Percentiles rank a stretch among this genome's conserved stretches.
These are phyloP conservation scores for Entelurus aequoreus DNA, from an alignment of 2,113 vertebrate genomes.

Conservation along the genomic window DNA sequence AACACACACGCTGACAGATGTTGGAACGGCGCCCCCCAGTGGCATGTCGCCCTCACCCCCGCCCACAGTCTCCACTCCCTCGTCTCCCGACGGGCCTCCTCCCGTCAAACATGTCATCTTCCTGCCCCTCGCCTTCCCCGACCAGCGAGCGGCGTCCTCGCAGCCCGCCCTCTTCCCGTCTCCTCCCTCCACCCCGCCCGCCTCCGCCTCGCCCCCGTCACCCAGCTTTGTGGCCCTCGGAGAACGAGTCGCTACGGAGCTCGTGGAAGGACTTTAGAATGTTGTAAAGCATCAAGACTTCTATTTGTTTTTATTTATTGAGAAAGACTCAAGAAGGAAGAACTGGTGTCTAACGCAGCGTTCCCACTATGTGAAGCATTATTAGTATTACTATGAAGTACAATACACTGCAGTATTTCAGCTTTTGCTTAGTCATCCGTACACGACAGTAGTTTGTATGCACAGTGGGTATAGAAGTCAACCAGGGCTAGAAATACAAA, in stretches of 20 bases:
- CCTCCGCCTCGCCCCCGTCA: constrained; percentile 16
- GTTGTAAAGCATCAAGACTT: neutral
- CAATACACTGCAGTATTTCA: neutral
- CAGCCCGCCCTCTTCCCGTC: constrained; percentile 11
- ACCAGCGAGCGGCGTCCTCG: too few species aligned
- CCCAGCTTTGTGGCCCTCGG: neutral
- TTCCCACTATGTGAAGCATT: neutral
- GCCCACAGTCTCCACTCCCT: constrained; percentile 28
- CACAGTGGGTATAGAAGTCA: neutral
- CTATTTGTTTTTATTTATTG: constrained; percentile 3
- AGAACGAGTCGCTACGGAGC: neutral
- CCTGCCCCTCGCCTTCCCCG: constrained; percentile 44
- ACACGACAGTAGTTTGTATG: neutral
- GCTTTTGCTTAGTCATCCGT: neutral
- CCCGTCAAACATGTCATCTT: constrained; percentile 25
- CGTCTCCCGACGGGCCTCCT: constrained; percentile 9
- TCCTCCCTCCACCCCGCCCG: constrained; percentile 46
- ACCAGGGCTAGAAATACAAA: too few species aligned
- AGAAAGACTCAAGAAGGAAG: neutral
- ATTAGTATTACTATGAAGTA: too few species aligned
- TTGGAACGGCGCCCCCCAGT: too few species aligned
- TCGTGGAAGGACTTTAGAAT: neutral
- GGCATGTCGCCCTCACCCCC: too few species aligned
- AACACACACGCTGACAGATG: neutral
- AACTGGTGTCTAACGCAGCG: neutral